Evolutionary conservation across 2,888 invertebrate genomes (phyloP), one percentile per base, ranked within the genome.

Genomic region (Trachelus iudaicus): DNA sequence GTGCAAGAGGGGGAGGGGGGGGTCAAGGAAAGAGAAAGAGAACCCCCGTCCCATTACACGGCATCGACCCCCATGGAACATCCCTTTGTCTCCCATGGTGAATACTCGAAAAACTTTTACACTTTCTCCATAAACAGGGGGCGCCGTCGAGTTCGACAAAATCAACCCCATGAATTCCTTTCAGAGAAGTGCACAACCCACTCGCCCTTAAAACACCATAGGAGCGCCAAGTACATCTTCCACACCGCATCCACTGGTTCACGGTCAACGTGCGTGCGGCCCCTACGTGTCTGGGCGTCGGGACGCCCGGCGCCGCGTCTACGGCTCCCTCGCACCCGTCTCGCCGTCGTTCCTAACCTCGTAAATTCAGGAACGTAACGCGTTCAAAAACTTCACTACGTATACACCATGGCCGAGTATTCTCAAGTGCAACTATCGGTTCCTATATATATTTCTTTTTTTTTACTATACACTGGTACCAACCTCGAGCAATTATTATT

Each of bases 211-310:
- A 56, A 23, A 56, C 56, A 23, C 56, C 56, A 56, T 56, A 56
- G 56, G 15, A 56, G 56, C 56, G 56, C 23, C 56, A 56, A 56
- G 56, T 56, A 56, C 56, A 23, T 56, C 56, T 56, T 23, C 56
- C 56, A 56, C 23, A 56, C 15, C 56, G 56, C 56, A 15, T 23
- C 23, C 23, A 56, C 56, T 56, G 56, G 56, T 56, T 56, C 56
- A 56, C 56, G 56, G 56, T 56, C 56, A 79, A 75, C 69, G 79
- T 73, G 79, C 75, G 76, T 77, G 77, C 75, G 77, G 77, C 77
- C 87, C 86, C 89, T 85, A 83, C 82, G 79, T 86, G 89, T 88
- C 89, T 88, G 82, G 89, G 86, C 88, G 89, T 87, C 89, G 87
- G 85, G 89, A 90, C 87, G 87, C 85, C 83, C 82, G 87, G 88